A percentile compares a stretch with the other conserved stretches of the same genome.
Conservation (phyloP, 2,113 vertebrate genomes). For the Rhinoderma darwinii region DNA sequence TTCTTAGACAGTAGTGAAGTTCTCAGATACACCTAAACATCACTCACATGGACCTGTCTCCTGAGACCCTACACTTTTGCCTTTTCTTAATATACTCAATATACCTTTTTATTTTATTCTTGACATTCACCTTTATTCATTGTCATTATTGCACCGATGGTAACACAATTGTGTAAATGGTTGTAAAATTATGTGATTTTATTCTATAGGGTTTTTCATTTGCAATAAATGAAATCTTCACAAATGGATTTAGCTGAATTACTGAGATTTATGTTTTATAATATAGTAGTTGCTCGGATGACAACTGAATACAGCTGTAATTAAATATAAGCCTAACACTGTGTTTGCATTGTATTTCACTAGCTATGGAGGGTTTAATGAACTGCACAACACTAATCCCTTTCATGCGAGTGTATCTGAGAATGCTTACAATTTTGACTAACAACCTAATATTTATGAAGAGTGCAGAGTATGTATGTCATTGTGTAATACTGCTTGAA, state of each 20-base stretch:
- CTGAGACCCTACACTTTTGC: background rate
- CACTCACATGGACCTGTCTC: background rate
- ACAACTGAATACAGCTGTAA: slow-evolving; percentile 31
- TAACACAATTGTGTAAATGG: background rate
- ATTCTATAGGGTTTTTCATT: background rate
- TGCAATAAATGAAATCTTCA: background rate
- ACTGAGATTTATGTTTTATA: slow-evolving; percentile 37
- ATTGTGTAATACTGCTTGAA: slow-evolving; percentile 9
- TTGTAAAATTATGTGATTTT: background rate
- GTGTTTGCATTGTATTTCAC: slow-evolving; percentile 47
- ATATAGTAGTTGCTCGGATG: background rate
- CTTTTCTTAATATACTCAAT: background rate
- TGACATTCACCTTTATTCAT: background rate
- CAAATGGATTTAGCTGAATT: background rate
- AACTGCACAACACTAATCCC: slow-evolving; percentile 48
- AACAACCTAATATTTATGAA: slow-evolving; percentile 52
- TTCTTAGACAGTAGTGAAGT: no score
- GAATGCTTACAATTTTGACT: slow-evolving; percentile 49
- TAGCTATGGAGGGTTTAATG: slow-evolving; percentile 44
- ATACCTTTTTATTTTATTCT: background rate
- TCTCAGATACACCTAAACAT: no score
- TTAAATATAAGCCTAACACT: slow-evolving; percentile 16
- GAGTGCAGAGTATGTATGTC: slow-evolving; percentile 15
- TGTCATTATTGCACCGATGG: background rate
- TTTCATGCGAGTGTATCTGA: slow-evolving; percentile 39